Evolutionary conservation across 2,113 vertebrate genomes (phyloP).

Genomic region (Nerophis lumbriciformis): DNA sequence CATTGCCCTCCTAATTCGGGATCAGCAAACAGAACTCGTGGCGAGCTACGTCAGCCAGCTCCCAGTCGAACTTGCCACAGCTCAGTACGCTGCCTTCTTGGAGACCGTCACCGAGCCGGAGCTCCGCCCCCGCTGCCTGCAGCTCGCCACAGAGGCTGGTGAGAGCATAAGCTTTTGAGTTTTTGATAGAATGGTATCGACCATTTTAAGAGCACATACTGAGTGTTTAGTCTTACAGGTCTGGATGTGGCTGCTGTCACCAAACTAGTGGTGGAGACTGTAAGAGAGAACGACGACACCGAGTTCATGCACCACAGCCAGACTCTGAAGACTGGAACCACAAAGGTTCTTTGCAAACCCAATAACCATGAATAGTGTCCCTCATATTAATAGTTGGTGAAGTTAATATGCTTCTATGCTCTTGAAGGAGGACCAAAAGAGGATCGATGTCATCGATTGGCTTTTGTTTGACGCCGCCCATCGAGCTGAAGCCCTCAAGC

Average conservation of each 20-base stretch:
- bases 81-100: slow-evolving; percentile 85
- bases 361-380: not conserved
- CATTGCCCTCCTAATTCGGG: slow-evolving; percentile 77
- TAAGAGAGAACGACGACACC: slow-evolving; percentile 72
- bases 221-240: slow-evolving; percentile 42
- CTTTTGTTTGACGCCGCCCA: slow-evolving; percentile 90
- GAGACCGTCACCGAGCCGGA: slow-evolving; percentile 85
- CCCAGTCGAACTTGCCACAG: slow-evolving; percentile 77
- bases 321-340: slow-evolving; percentile 51
- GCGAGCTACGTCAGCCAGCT: slow-evolving; percentile 92
- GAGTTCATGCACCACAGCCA: slow-evolving; percentile 54
- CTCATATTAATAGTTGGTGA: not conserved
- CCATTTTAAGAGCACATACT: no score
- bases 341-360: slow-evolving; percentile 31
- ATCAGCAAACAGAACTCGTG: slow-evolving; percentile 83
- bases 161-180: slow-evolving; percentile 12
- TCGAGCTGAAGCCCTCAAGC: slow-evolving; percentile 89
- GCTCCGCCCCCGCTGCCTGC: slow-evolving; percentile 82
- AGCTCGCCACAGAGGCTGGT: slow-evolving; percentile 88
- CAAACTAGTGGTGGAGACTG: slow-evolving; percentile 88
- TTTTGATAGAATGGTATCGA: not conserved
- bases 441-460: slow-evolving; percentile 97
- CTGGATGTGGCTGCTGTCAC: slow-evolving; percentile 78
- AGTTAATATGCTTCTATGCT: slow-evolving; percentile 9
- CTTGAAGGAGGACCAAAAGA: slow-evolving; percentile 82